These are phyloP conservation scores for Pteronotus mesoamericanus DNA, from an alignment of 2,797 vertebrate genomes.

Conservation along the genomic window DNA sequence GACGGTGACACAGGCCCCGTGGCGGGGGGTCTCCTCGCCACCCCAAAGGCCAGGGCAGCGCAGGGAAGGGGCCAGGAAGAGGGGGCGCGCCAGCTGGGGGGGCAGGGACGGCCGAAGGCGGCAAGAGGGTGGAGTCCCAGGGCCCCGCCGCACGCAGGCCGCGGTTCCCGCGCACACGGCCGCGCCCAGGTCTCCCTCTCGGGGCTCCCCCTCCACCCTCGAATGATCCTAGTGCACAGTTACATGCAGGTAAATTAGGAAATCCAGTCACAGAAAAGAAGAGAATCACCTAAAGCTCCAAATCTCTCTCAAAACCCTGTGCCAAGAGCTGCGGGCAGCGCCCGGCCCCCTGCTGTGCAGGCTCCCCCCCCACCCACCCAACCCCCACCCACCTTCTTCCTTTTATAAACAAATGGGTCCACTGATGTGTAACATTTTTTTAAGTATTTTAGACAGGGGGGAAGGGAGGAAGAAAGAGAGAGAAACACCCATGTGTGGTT, in stretches of 20 bases:
- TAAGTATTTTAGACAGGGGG: too few species aligned
- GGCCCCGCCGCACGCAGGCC: neutral
- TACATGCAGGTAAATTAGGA: neutral
- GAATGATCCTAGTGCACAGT: too few species aligned
- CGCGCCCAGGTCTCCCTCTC: too few species aligned
- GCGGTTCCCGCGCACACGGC: neutral
- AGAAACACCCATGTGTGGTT: too few species aligned
- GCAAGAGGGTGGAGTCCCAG: fast-evolving
- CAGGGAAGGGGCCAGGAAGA: neutral
- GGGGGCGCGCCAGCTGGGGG: fast-evolving
- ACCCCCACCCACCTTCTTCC: fast-evolving
- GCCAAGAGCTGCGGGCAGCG: neutral
- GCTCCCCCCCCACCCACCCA: neutral
- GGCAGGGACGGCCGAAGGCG: neutral
- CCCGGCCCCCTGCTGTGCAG: neutral
- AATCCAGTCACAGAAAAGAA: too few species aligned
- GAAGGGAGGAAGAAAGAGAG: too few species aligned
- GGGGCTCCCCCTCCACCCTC: fast-evolving
- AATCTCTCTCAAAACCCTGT: neutral
- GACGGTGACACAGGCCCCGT: fast-evolving
- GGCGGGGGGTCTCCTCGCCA: neutral
- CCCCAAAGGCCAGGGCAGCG: neutral
- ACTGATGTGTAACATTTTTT: neutral
- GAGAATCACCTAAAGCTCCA: too few species aligned
- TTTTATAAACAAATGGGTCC: neutral